Conservation (phyloP, 1,140 invertebrate species). For the Hycleus phaleratus region DNA sequence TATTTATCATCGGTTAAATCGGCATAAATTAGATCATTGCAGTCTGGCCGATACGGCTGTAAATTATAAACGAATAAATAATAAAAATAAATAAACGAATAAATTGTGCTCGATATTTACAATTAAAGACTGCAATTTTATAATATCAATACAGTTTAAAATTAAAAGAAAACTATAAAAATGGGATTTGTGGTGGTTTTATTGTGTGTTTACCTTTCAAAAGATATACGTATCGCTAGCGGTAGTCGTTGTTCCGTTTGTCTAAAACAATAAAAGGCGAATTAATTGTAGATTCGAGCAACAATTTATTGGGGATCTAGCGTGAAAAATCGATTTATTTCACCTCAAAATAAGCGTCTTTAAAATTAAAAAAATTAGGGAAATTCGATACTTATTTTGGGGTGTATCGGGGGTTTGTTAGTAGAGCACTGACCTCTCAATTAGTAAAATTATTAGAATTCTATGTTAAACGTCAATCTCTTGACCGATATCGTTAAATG, state of each 20-base stretch:
- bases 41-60: constrained; percentile 64
- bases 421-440: constrained; percentile 21
- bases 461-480: constrained; percentile 65
- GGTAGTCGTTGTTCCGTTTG: constrained; percentile 41
- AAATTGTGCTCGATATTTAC: constrained; percentile 18
- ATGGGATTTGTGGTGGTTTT: neutral
- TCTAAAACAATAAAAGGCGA: constrained; percentile 40
- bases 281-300: constrained; percentile 27
- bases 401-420: neutral
- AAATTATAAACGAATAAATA: constrained; percentile 30
- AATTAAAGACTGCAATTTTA: neutral
- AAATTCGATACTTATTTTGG: no score
- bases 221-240: constrained; percentile 62
- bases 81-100: neutral
- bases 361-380: neutral
- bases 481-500: constrained; percentile 67
- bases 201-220: constrained; percentile 36
- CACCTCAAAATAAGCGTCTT: neutral
- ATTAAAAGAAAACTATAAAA: neutral
- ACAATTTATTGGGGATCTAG: constrained; percentile 5
- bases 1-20: constrained; percentile 82
- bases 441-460: constrained; percentile 15
- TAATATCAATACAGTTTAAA: neutral
- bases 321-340: neutral
- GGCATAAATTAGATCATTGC: constrained; percentile 77